Evolutionary conservation across 2,888 invertebrate species (phyloP), one percentile per base, ranked within the genome.

Genomic region (Cenopis cana): DNA sequence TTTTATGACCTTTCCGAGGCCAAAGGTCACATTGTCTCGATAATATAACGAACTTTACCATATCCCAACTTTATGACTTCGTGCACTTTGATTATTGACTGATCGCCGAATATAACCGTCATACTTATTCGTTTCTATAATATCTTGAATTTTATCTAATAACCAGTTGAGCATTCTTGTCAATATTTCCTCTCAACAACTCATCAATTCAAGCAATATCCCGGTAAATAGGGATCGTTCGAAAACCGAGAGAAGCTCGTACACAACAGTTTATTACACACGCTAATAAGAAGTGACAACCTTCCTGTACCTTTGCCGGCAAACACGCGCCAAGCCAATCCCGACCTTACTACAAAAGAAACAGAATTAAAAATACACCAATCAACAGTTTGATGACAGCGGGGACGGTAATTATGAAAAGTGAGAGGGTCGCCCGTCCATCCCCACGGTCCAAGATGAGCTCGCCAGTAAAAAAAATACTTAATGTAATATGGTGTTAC

Each of bases 401-500:
- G 79, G 82, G 82, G 85, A 82, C 81, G 81, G 87, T 90, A 89
- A 89, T 91, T 87, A 90, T 85, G 84, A 85, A 84, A 83, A 84
- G 83, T 81, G 80, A 81, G 81, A 78, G 73, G 64, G 56, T 50
- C 60, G 46, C 46, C 46, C 52, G 18, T 54, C 56, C 61, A 77
- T 74, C 74, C 82, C 79, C 81, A 82, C 82, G 85, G 86, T 84
- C 85, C 83, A 81, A 84, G 82, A 86, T 81, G 85, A 86, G 83
- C 78, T 79, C 75, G 74, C 77, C 79, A 77, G 79, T 78, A 79
- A 83, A 84, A n/a, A 46, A 85, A 87, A 85, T 83, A 82, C 83
- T 87, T 85, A 87, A 85, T 87, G 85, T 85, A 88, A 88, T 87
- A 87, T 86, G 85, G 84, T 87, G 87, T 87, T 86, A 84, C 85